These are phyloP conservation scores for Cheirogaleus major DNA, from an alignment of 2,797 vertebrate species.

Conservation along the genomic window DNA sequence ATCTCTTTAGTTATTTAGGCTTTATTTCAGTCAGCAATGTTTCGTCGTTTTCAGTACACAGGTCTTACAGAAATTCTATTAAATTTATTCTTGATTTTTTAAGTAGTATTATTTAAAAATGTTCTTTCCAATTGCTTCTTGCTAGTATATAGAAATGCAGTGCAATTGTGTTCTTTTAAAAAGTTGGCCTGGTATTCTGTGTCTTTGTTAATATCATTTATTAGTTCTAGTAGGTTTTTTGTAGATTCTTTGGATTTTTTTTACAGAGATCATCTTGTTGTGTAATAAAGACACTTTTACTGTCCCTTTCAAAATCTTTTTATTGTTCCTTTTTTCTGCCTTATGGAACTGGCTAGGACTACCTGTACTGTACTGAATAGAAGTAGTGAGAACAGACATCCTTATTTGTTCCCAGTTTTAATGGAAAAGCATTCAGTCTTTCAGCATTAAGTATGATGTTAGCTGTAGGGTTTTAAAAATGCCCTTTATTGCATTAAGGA, in stretches of 20 bases:
- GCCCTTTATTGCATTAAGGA: background rate
- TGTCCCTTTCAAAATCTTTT: background rate
- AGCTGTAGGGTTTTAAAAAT: background rate
- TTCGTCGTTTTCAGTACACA: background rate
- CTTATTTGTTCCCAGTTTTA: background rate
- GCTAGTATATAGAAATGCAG: background rate
- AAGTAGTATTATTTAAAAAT: background rate
- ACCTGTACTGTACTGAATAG: background rate
- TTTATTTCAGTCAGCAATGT: background rate
- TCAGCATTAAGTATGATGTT: background rate
- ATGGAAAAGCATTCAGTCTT: background rate
- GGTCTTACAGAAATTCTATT: background rate
- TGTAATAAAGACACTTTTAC: background rate
- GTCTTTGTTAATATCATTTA: background rate
- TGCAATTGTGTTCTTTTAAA: background rate
- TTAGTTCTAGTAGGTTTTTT: background rate
- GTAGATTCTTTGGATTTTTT: background rate
- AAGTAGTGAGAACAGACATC: background rate
- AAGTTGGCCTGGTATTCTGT: background rate
- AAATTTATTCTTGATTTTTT: background rate
- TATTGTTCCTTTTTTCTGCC: background rate
- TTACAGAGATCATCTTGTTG: background rate
- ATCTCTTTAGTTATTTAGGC: background rate
- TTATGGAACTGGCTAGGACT: background rate
- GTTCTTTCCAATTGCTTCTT: constrained; percentile 1